Percentiles rank a stretch among this genome's conserved stretches.
phyloP scores from a whole-genome alignment of 2,888 invertebrate species.

The Lutraria lutraria region DNA sequence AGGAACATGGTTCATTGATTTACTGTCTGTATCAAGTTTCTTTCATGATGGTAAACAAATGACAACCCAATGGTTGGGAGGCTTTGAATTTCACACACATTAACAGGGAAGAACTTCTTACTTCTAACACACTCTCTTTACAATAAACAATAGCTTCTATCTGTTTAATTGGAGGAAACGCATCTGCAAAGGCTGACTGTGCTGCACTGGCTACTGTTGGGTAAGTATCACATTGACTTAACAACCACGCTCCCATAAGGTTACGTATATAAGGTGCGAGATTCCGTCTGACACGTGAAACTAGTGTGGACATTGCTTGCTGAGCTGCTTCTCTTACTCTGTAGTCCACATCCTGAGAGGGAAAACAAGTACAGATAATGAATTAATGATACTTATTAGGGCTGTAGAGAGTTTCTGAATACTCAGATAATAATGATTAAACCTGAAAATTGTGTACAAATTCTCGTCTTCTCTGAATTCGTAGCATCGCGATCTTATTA shows the following conservation, averaged over 20 bases:
- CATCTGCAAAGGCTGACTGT: conserved; percentile 89
- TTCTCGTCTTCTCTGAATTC: no score
- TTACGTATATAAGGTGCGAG: conserved; percentile 93
- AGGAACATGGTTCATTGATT: no score
- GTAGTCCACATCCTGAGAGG: conserved; percentile 91
- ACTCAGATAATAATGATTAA: no score
- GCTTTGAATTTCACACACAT: no score
- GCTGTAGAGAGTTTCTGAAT: no score
- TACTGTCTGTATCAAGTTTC: no score
- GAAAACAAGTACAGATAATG: background rate
- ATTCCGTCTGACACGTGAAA: conserved; percentile 91
- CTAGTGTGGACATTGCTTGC: conserved; percentile 90
- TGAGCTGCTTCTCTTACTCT: conserved; percentile 93
- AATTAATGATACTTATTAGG: conserved; percentile 17
- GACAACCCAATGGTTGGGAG: no score
- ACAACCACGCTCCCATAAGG: conserved; percentile 94
- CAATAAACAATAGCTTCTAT: conserved; percentile 94
- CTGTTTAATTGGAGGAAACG: conserved; percentile 93
- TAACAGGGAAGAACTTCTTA: conserved; percentile 69
- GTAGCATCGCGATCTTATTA: no score
- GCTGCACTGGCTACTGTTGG: conserved; percentile 94
- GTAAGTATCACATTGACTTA: conserved; percentile 94
- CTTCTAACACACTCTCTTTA: conserved; percentile 92
- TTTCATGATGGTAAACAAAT: no score
- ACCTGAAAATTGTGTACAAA: no score